A percentile compares a stretch with the other conserved stretches of the same genome.
These are phyloP conservation scores for Zhuqinia jingwanae DNA, from an alignment of 2,888 invertebrate species.

Conservation along the genomic window DNA sequence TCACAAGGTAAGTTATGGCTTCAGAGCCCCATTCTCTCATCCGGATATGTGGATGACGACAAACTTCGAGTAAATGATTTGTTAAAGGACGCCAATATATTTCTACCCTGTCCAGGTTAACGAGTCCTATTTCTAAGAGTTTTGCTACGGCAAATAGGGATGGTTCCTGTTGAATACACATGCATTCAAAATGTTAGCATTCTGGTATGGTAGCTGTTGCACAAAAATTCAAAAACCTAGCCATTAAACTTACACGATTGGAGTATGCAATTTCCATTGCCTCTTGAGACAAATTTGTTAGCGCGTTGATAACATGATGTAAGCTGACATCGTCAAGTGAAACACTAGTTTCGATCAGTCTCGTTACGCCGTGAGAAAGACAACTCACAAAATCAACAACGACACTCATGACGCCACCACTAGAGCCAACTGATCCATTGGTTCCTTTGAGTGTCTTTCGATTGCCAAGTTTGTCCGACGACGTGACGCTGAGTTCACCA, in stretches of 20 bases:
- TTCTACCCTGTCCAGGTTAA: conserved; percentile 95
- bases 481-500: conserved; percentile 59
- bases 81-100: conserved; percentile 97
- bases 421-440: conserved; percentile 75
- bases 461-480: conserved; percentile 55
- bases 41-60: conserved; percentile 95
- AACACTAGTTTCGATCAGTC: conserved; percentile 96
- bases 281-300: conserved; percentile 97
- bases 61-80: conserved; percentile 97
- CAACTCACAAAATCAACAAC: conserved; percentile 79
- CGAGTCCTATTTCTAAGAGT: conserved; percentile 97
- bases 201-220: background rate
- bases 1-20: conserved; percentile 96
- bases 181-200: conserved; percentile 8
- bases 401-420: conserved; percentile 78
- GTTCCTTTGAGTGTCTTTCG: conserved; percentile 72
- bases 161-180: conserved; percentile 89
- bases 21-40: conserved; percentile 99
- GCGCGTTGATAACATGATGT: conserved; percentile 97
- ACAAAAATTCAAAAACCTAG: conserved; percentile 23
- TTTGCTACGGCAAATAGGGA: conserved; percentile 98
- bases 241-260: conserved; percentile 87
- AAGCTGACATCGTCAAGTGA: conserved; percentile 96
- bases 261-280: conserved; percentile 98
- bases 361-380: conserved; percentile 85